Conservation (phyloP, 2,888 invertebrate genomes). For the Hesperia comma region DNA sequence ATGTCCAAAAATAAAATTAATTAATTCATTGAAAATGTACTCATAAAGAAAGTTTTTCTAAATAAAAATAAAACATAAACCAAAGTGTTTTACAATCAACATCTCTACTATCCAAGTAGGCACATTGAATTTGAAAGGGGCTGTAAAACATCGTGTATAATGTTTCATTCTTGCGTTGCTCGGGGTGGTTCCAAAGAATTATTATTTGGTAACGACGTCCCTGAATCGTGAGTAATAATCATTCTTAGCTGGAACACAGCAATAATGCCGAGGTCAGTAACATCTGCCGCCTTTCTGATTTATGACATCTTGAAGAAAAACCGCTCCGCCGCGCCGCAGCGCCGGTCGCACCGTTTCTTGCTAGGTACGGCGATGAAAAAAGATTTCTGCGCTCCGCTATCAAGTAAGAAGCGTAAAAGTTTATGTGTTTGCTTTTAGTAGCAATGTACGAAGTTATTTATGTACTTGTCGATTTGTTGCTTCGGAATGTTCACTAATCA, state of each 20-base stretch:
- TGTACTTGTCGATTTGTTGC: not conserved
- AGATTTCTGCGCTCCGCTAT: slow-evolving; percentile 50
- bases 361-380: slow-evolving; percentile 68
- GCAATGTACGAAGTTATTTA: not conserved
- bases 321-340: slow-evolving; percentile 45
- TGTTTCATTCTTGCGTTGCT: slow-evolving; percentile 29
- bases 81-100: slow-evolving; percentile 16
- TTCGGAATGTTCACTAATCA: no score
- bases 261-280: slow-evolving; percentile 79
- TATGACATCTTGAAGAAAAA: slow-evolving; percentile 74
- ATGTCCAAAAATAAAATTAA: no score
- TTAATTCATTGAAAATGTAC: no score
- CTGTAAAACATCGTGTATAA: slow-evolving; percentile 26
- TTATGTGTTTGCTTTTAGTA: slow-evolving; percentile 24
- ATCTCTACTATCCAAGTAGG: not conserved
- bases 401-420: slow-evolving; percentile 28
- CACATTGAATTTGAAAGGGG: slow-evolving; percentile 12
- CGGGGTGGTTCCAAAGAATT: slow-evolving; percentile 42
- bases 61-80: no score
- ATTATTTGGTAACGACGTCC: slow-evolving; percentile 57
- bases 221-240: slow-evolving; percentile 65
- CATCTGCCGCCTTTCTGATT: slow-evolving; percentile 77
- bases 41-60: no score
- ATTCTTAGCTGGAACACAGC: slow-evolving; percentile 74
- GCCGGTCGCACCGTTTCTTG: slow-evolving; percentile 55